These are phyloP conservation scores for Drosophila equinoxialis DNA, from an alignment of 1,140 invertebrate genomes.

Conservation along the genomic window DNA sequence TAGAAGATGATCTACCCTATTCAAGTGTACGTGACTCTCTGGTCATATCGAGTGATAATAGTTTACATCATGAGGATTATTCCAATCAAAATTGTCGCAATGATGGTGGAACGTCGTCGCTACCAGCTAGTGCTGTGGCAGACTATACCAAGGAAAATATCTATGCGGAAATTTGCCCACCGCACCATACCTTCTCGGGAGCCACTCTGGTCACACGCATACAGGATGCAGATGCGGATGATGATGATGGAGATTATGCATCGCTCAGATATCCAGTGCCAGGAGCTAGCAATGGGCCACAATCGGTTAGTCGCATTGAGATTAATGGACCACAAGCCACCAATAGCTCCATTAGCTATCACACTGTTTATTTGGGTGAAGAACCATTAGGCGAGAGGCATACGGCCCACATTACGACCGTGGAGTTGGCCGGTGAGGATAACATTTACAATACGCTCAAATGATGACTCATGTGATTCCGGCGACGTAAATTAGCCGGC, in stretches of 20 bases:
- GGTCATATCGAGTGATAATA: constrained; percentile 58
- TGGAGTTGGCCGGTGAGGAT: constrained; percentile 72
- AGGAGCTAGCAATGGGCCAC: constrained; percentile 48
- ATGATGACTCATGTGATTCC: constrained; percentile 83
- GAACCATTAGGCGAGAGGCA: constrained; percentile 70
- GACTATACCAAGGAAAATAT: constrained; percentile 85
- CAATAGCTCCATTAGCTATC: constrained; percentile 72
- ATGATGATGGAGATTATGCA: constrained; percentile 74
- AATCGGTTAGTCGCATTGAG: constrained; percentile 74
- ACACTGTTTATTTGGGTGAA: constrained; percentile 76
- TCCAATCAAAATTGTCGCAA: neutral
- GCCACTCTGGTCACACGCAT: constrained; percentile 55
- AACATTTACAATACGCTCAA: constrained; percentile 83
- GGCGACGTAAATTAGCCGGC: constrained; percentile 72
- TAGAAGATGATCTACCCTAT: constrained; percentile 79
- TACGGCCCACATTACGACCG: constrained; percentile 65
- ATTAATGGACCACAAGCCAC: constrained; percentile 65
- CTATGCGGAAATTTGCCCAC: constrained; percentile 85
- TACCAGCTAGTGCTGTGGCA: constrained; percentile 24
- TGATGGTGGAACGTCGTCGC: neutral
- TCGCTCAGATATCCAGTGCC: constrained; percentile 63
- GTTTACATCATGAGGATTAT: constrained; percentile 34
- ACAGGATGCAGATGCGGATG: constrained; percentile 38
- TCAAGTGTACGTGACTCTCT: constrained; percentile 80
- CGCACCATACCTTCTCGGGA: constrained; percentile 60